Evolutionary conservation across 2,797 vertebrate genomes (phyloP).

Genomic region (Pseudochirops corinnae): DNA sequence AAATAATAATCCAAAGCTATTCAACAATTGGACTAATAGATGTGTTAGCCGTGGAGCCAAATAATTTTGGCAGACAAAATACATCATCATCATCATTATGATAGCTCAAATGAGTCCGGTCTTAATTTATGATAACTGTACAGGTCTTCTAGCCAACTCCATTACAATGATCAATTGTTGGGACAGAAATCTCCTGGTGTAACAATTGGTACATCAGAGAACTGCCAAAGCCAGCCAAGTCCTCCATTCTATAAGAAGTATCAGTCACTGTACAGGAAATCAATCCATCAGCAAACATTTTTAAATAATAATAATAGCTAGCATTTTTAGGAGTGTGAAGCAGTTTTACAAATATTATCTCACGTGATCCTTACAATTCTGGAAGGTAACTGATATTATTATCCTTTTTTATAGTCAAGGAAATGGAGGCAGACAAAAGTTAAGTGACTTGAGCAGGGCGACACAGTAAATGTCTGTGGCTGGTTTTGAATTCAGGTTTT

Average conservation of each 20-base stretch:
- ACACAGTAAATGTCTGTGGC: not conserved
- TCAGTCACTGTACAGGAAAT: not conserved
- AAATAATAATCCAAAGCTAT: not conserved
- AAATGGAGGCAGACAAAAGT: not conserved
- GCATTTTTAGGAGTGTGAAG: not conserved
- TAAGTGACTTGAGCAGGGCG: not conserved
- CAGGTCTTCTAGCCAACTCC: not conserved
- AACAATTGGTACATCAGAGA: accelerated
- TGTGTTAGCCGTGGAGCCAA: not conserved
- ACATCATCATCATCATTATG: accelerated
- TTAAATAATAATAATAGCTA: not conserved
- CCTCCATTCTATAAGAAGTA: accelerated
- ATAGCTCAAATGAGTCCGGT: not conserved
- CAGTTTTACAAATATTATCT: not conserved
- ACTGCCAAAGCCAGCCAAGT: accelerated
- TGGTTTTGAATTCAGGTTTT: not conserved
- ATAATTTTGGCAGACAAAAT: not conserved
- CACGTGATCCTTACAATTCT: not conserved
- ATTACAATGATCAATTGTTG: accelerated
- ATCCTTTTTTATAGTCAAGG: not conserved
- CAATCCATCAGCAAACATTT: not conserved
- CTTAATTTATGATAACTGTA: not conserved
- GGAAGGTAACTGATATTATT: not conserved
- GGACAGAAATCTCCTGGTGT: accelerated
- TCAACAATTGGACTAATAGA: not conserved